Evolutionary conservation across 2,888 invertebrate genomes (phyloP), one percentile per base, ranked within the genome.

Genomic region (Calameuta filiformis): DNA sequence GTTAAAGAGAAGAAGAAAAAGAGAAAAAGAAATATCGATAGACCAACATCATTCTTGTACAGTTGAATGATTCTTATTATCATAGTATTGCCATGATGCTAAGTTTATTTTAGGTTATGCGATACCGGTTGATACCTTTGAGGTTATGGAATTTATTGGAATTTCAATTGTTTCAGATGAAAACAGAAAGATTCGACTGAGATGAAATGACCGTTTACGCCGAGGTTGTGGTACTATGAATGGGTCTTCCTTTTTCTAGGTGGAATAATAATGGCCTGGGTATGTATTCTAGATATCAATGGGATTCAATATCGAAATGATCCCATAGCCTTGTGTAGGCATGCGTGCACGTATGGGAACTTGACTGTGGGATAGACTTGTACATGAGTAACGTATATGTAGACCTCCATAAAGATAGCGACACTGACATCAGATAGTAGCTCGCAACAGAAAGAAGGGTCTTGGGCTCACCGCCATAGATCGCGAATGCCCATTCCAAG

Each of bases 361-460:
- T 9, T 23, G 23, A 56, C 56, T 56, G 56, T 56, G 56, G 56
- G 56, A 56, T 56, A 23, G 56, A 56, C 56, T 56, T 56, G 56
- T 23, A 56, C 56, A 56, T 56, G 23, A 56, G 56, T 56, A 56
- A 56, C 56, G 56, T 56, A 56, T 56, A 56, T 56, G 71, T 34
- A 34, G 71, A 81, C 80, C 78, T 82, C 85, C 83, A 87, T 88
- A 88, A 88, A 89, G 88, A 89, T 88, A 89, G 84, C 87, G 80
- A 34, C 12, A 71, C 81, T 77, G 79, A 77, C 78, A 83, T 87
- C 85, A 83, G 84, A 86, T 85, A 86, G 78, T 31, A 31, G 31
- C 71, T 34, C 12, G 31, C 71, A 34, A 15, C 12, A 71, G 71
- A 71, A 34, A 71, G 71, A 71, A 34, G 71, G 56, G 56, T 56